These are phyloP conservation scores for Rhipidura dahli DNA, from an alignment of 2,113 vertebrate genomes.

Conservation along the genomic window DNA sequence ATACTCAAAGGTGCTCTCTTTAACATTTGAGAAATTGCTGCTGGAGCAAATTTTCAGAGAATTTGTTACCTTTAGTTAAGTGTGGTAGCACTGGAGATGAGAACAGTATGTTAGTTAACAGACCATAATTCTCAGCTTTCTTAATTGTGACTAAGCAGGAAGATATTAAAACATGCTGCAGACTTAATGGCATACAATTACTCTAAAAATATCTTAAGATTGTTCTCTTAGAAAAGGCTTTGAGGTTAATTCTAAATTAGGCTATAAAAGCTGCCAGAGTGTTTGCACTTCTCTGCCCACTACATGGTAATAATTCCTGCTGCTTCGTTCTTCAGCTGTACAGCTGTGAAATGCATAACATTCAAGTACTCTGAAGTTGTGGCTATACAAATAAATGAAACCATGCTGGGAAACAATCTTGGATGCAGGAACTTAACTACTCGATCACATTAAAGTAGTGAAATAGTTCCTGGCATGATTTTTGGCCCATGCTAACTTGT, in stretches of 20 bases:
- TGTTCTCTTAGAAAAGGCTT: not conserved
- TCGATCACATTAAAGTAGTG: not conserved
- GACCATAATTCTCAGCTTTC: not conserved
- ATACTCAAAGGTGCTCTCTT: not conserved
- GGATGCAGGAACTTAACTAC: not conserved
- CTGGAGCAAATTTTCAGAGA: not conserved
- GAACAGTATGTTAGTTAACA: not conserved
- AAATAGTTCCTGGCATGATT: not conserved
- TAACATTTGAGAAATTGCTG: not conserved
- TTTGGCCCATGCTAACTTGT: not conserved
- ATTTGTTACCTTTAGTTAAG: not conserved
- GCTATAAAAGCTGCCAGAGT: not conserved
- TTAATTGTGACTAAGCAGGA: slow-evolving; percentile 37
- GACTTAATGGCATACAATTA: slow-evolving; percentile 9
- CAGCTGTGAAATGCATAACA: not conserved
- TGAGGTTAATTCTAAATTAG: slow-evolving; percentile 36
- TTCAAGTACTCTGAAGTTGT: not conserved
- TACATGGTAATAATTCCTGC: not conserved
- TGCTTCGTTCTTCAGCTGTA: not conserved
- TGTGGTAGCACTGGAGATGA: not conserved
- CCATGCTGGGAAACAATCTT: not conserved
- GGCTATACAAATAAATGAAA: not conserved
- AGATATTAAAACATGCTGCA: slow-evolving; percentile 4
- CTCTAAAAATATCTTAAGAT: slow-evolving; percentile 50
- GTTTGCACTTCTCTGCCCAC: not conserved